These are phyloP conservation scores for Himalopsyche tibetana DNA, from an alignment of 2,888 invertebrate species.

Conservation along the genomic window DNA sequence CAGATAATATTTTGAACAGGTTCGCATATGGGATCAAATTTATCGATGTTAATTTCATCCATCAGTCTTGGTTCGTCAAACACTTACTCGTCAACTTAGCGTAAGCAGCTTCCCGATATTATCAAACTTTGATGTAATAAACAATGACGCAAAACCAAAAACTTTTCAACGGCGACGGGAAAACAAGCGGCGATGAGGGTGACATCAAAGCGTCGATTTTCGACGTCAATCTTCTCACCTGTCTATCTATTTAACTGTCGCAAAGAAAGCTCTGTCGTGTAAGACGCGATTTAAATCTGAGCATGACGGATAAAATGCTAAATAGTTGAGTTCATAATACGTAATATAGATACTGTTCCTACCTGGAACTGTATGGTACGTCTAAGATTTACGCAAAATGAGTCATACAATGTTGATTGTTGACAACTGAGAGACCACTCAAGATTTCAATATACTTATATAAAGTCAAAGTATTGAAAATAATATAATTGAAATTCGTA, in stretches of 20 bases:
- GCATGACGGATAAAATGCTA: too few relatives aligned
- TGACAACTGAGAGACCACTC: too few relatives aligned
- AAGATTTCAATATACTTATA: too few relatives aligned
- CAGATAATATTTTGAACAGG: neutral
- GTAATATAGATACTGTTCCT: too few relatives aligned
- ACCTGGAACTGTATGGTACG: too few relatives aligned
- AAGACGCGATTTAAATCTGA: neutral
- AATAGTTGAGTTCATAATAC: too few relatives aligned
- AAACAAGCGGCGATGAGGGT: neutral
- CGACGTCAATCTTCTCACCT: conserved; percentile 26
- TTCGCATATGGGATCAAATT: neutral
- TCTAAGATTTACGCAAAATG: too few relatives aligned
- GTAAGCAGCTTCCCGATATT: neutral
- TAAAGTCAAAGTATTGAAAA: too few relatives aligned
- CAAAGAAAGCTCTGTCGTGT: neutral
- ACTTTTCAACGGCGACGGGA: neutral
- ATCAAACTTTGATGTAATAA: conserved; percentile 14
- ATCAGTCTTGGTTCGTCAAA: conserved; percentile 10
- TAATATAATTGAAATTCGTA: too few relatives aligned
- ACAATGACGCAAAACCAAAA: conserved; percentile 30
- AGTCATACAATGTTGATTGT: too few relatives aligned
- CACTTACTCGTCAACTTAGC: neutral
- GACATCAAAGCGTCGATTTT: conserved; percentile 31
- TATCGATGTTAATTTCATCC: neutral
- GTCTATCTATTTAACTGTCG: conserved; percentile 21